Evolutionary conservation across 2,113 vertebrate species (phyloP).

Genomic region (Triplophysa tibetana): DNA sequence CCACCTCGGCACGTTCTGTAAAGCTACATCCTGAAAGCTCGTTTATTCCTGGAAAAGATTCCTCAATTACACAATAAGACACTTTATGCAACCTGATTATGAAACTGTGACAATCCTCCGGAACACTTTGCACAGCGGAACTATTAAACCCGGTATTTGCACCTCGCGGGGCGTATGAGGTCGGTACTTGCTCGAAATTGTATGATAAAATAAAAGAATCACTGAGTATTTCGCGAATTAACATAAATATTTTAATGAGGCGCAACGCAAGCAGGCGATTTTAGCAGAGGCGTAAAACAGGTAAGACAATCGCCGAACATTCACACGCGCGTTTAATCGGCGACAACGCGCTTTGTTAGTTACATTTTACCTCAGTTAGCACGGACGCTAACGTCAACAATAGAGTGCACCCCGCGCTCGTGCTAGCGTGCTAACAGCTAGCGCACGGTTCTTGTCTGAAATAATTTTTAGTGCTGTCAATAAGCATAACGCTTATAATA

Average conservation of each 20-base stretch:
- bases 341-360: background rate
- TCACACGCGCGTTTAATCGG: background rate
- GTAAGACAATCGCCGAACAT: slow-evolving; percentile 56
- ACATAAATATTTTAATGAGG: slow-evolving; percentile 30
- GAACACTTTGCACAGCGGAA: slow-evolving; percentile 49
- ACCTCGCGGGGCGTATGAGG: slow-evolving; percentile 56
- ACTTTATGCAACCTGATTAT: slow-evolving; percentile 30
- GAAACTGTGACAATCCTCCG: slow-evolving; percentile 33
- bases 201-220: slow-evolving; percentile 64
- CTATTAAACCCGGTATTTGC: slow-evolving; percentile 34
- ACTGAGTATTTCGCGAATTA: slow-evolving; percentile 20
- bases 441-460: background rate
- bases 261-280: background rate
- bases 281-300: slow-evolving; percentile 47
- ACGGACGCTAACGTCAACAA: slow-evolving; percentile 49
- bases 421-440: slow-evolving; percentile 33
- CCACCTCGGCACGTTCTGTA: too few species aligned
- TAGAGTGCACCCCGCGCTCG: slow-evolving; percentile 40
- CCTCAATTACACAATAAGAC: too few species aligned
- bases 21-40: too few species aligned
- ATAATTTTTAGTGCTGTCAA: background rate
- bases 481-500: background rate
- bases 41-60: too few species aligned
- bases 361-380: slow-evolving; percentile 15
- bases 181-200: slow-evolving; percentile 66